A percentile compares a stretch with the other conserved stretches of the same genome.
Conservation (phyloP, 2,113 vertebrate species). For the Tyrannus savana region DNA sequence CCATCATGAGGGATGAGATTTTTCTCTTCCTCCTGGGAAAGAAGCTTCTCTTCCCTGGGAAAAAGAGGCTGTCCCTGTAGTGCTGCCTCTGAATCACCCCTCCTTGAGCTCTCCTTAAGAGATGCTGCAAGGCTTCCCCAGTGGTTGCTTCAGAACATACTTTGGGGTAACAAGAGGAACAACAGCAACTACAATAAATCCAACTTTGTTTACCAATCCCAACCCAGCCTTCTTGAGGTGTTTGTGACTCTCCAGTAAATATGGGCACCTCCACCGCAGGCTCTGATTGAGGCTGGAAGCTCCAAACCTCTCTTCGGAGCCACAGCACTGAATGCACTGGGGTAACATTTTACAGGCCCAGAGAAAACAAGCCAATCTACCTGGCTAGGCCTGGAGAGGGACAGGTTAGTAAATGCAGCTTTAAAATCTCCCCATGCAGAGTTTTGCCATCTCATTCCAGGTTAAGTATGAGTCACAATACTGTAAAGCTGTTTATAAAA, state of each 20-base stretch:
- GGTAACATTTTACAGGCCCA: neutral
- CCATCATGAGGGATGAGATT: neutral
- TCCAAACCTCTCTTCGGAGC: neutral
- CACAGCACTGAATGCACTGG: neutral
- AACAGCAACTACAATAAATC: neutral
- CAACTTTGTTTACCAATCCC: neutral
- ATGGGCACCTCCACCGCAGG: neutral
- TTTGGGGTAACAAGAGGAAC: neutral
- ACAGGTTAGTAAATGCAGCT: neutral
- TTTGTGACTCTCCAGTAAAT: neutral
- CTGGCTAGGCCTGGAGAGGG: neutral
- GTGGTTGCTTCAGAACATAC: neutral
- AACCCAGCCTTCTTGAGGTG: neutral
- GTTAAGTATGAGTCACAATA: conserved; percentile 18
- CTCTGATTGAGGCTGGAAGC: neutral
- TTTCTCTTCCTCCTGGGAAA: neutral
- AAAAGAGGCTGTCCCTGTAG: neutral
- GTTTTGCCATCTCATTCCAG: neutral
- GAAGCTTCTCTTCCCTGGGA: neutral
- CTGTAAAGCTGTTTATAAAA: conserved; percentile 13
- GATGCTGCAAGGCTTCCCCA: neutral
- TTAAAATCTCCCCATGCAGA: neutral
- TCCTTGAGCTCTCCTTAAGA: neutral
- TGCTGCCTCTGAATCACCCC: neutral
- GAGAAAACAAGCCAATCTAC: neutral